These are phyloP conservation scores for Erythrocercus mccallii DNA, from an alignment of 2,113 vertebrate species.

Conservation along the genomic window DNA sequence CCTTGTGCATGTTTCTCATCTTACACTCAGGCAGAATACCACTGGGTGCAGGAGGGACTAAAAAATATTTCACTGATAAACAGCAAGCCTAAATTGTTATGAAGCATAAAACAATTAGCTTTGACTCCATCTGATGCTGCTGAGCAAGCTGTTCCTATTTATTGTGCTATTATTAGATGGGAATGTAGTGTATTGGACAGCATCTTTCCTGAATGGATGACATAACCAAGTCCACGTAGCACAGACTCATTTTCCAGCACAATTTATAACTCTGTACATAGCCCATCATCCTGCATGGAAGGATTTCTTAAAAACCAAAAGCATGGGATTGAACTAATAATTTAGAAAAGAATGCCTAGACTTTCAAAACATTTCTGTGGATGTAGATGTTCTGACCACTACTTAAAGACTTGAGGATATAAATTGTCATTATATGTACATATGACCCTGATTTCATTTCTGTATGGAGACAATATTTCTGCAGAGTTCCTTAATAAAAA, in stretches of 20 bases:
- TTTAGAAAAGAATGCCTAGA: not conserved
- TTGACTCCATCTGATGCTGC: conserved; percentile 31
- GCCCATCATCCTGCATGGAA: not conserved
- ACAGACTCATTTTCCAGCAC: not conserved
- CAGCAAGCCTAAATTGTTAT: not conserved
- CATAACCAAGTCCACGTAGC: not conserved
- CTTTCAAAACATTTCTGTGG: not conserved
- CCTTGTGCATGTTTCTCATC: not conserved
- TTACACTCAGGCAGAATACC: not conserved
- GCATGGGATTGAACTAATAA: not conserved
- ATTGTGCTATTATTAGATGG: not conserved
- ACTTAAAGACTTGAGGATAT: not conserved
- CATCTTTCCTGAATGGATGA: not conserved
- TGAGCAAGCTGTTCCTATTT: conserved; percentile 32
- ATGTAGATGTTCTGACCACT: not conserved
- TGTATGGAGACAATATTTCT: not conserved
- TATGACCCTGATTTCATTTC: fast-evolving
- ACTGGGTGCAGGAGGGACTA: not conserved
- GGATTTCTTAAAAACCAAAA: not conserved
- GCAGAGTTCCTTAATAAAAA: not conserved
- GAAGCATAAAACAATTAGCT: conserved; percentile 21
- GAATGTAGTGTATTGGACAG: not conserved
- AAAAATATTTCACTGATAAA: not conserved
- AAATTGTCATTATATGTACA: not conserved
- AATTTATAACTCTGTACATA: not conserved